Conservation (phyloP, 2,888 invertebrate species). For the Drosophila paracracens region DNA sequence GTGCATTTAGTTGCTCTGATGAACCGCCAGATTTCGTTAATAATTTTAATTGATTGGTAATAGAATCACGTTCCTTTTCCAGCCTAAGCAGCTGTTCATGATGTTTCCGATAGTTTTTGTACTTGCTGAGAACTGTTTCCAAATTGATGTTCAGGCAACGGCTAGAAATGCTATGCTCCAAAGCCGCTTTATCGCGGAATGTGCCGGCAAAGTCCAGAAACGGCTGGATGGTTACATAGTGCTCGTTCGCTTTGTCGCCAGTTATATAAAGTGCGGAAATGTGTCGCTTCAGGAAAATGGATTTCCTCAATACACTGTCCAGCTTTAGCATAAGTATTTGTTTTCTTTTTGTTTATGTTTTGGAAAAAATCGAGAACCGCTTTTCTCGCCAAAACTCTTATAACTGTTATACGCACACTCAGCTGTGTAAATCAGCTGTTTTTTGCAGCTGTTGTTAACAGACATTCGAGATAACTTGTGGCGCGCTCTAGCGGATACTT, state of each 20-base stretch:
- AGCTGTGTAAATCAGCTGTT: constrained; percentile 29
- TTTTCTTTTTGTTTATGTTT: constrained; percentile 4
- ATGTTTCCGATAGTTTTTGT: constrained; percentile 88
- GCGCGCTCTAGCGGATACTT: constrained; percentile 17
- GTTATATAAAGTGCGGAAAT: constrained; percentile 86
- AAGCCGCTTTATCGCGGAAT: constrained; percentile 85
- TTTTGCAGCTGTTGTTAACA: neutral
- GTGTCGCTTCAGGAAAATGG: constrained; percentile 52
- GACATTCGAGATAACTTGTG: neutral
- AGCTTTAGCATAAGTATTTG: constrained; percentile 53
- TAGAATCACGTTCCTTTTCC: constrained; percentile 86
- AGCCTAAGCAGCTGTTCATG: constrained; percentile 86
- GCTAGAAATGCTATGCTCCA: constrained; percentile 86
- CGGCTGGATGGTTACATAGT: constrained; percentile 89
- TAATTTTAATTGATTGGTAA: constrained; percentile 86
- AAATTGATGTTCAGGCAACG: constrained; percentile 87
- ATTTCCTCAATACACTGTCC: constrained; percentile 11
- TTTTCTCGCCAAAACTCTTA: neutral
- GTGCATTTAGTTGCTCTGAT: constrained; percentile 83
- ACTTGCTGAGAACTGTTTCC: constrained; percentile 87
- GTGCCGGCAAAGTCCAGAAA: constrained; percentile 88
- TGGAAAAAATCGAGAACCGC: neutral
- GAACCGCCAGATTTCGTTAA: constrained; percentile 80
- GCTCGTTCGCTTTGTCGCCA: constrained; percentile 89
- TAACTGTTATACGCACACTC: constrained; percentile 14